Base-by-base conservation (phyloP, 2,113 vertebrate genomes). In the Nicator chloris region DNA sequence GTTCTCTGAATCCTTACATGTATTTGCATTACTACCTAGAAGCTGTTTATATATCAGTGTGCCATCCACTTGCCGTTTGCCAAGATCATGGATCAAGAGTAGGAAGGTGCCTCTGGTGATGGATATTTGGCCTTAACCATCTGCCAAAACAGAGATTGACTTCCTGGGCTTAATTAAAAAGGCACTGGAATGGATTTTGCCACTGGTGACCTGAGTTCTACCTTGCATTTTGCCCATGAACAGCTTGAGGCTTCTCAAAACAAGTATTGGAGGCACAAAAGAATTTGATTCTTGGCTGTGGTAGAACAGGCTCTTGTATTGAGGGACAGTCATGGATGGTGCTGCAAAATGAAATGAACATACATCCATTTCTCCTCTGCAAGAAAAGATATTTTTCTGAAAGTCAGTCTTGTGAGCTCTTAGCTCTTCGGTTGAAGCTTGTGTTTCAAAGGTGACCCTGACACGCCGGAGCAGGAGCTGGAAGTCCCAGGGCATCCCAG, bases 221-320 rank as follows among this genome's bases (percentile, higher is more conserved):
- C 81, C 30, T 89, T 83, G 47, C 20, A 13, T 94, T 81, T 57
- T 88, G 20, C 82, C 53, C 42, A 65, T 39, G 45, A 91, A 19
- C 31, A 61, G 66, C 84, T 94, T 70, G 18, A 9, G 75, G 54
- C 82, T 83, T 86, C 79, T 91, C 59, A 51, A 49, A 91, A 79
- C 47, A n/a, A 49, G 4, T 45, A 12, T 61, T 40, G 16, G 56
- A 83, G 76, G 33, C 28, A 47, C 45, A 50, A 30, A 75, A 51
- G 20, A 64, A 37, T 88, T 81, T 51, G 51, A 21, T 81, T 79
- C 31, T 83, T 77, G 24, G 30, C 56, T 83, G 30, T 45, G 45
- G 77, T 57, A 20, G n/a, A 69, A 24, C 11, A 70, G 71, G 45
- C 17, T 86, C 81, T 51, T 50, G 23, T 91, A 92, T 21, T 23